Base-by-base conservation (phyloP, 2,113 vertebrate species). In the Myrmecophaga tridactyla region DNA sequence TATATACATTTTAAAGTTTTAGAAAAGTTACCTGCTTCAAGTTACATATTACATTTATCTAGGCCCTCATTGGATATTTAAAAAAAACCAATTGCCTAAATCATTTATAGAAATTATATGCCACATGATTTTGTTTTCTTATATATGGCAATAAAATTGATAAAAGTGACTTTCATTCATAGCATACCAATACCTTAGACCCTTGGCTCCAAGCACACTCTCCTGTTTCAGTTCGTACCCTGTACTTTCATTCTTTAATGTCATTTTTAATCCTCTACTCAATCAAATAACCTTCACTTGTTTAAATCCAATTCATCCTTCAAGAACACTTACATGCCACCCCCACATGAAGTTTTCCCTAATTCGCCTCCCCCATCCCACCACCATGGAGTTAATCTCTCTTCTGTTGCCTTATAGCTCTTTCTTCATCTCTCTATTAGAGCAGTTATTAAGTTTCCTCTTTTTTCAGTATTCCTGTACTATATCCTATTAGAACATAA, bases 251-350 rank as follows among this genome's bases (percentile, higher is more conserved):
- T 76, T 93, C 17, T 77, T 95, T 89, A 67, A 81, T 88, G 43
- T 65, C 39, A 77, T 85, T 81, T 94, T 89, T 85, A 92, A 77
- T 72, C 62, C 56, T 78, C 36, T 87, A 11, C 62, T 75, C 53
- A 62, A n/a, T 89, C 81, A 96, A 94, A 89, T 76, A 83, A 81
- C 65, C 70, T 90, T 87, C 27, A 12, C 65, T 75, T 94, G 48
- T 89, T 93, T 94, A 95, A 95, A 92, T 84, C 76, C 62, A 93
- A 25, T 67, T 96, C 72, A 94, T 84, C 67, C 81, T 94, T 96
- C 87, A 95, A 87, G 65, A 94, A 82, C 56, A 84, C n/a, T 84
- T 90, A 36, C 1, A 60, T 86, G 23, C 67, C 65, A 86, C 63
- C 76, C 41, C 43, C 69, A n/a, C 43, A n/a, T 7, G 85, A 92